Conservation (phyloP, 2,888 invertebrate genomes). For the Drosophila anomalata region DNA sequence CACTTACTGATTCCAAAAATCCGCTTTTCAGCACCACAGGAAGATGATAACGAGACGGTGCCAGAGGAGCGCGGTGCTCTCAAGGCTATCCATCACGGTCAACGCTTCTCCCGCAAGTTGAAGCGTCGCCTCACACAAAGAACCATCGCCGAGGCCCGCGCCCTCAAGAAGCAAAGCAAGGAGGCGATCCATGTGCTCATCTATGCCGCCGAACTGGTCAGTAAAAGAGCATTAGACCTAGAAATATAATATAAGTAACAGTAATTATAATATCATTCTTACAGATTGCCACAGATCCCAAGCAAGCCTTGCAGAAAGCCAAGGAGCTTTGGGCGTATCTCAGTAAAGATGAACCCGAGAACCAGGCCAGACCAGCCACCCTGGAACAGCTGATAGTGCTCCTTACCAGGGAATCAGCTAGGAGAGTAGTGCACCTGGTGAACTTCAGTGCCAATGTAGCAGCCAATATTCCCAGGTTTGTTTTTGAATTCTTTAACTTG, state of each 20-base stretch:
- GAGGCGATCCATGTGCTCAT: slow-evolving; percentile 90
- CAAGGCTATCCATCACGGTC: slow-evolving; percentile 91
- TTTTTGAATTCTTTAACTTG: background rate
- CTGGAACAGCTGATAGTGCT: slow-evolving; percentile 91
- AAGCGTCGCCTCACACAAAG: slow-evolving; percentile 90
- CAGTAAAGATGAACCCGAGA: slow-evolving; percentile 92
- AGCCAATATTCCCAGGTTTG: slow-evolving; percentile 86
- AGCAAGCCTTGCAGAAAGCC: slow-evolving; percentile 89
- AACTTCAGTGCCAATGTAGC: slow-evolving; percentile 88
- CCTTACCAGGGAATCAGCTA: slow-evolving; percentile 90
- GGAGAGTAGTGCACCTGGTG: slow-evolving; percentile 90
- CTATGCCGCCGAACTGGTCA: slow-evolving; percentile 91
- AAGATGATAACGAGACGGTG: slow-evolving; percentile 71
- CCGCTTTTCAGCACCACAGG: slow-evolving; percentile 60
- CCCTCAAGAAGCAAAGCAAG: slow-evolving; percentile 90
- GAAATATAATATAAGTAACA: background rate
- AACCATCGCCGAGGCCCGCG: slow-evolving; percentile 91
- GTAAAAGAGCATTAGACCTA: slow-evolving; percentile 46
- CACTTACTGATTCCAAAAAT: slow-evolving; percentile 17
- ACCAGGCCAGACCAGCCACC: slow-evolving; percentile 91
- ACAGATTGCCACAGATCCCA: slow-evolving; percentile 92
- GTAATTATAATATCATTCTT: background rate
- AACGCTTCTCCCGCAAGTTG: slow-evolving; percentile 90
- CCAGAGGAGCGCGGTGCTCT: slow-evolving; percentile 85
- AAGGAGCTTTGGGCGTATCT: slow-evolving; percentile 89